Evolutionary conservation across 1,140 invertebrate genomes (phyloP), one percentile per base, ranked within the genome.

Genomic region (Linepithema humile): DNA sequence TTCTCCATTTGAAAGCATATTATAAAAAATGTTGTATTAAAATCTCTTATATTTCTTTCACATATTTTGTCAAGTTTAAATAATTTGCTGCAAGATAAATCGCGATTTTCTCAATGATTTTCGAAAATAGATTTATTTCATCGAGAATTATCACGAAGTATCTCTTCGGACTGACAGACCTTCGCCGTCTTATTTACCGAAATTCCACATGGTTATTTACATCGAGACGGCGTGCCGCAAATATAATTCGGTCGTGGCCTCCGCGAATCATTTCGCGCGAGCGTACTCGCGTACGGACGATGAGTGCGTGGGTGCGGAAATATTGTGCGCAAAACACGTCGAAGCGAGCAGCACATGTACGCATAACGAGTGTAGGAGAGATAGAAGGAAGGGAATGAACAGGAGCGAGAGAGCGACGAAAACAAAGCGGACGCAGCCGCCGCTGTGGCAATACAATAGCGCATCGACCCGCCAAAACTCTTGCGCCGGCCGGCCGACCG

Each of bases 401-500:
- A 48, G 1, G 15, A 45, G 32, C n/a, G 32, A 62, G 26, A 17
- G 15, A 65, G 50, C 43, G 85, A 87, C 69, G 86, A 90, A 90
- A 91, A 91, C 85, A 90, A 91, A 91, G 84, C 72, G 72, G 74
- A 90, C 89, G 85, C 90, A 90, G 87, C 86, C 86, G 85, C 83
- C 86, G 85, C 83, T 85, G 82, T 74, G 82, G 86, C 83, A 92
- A 91, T 59, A 70, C 90, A 91, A 91, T 91, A 89, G 91, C 86
- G 91, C 92, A 92, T 92, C 91, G 92, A 92, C 91, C 92, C 92
- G 91, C 89, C 91, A 92, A 93, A 93, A 92, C 86, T 88, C 73
- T n/a, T n/a, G 78, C 73, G 78, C 67, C 72, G 69, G 59, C 59
- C 59, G 40, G 72, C 40, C 72, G 73, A 32, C 73, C 73, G 48